Percentiles rank a stretch among this genome's conserved stretches.
phyloP scores from a whole-genome alignment of 2,797 vertebrate genomes.

The Hirundo rustica region DNA sequence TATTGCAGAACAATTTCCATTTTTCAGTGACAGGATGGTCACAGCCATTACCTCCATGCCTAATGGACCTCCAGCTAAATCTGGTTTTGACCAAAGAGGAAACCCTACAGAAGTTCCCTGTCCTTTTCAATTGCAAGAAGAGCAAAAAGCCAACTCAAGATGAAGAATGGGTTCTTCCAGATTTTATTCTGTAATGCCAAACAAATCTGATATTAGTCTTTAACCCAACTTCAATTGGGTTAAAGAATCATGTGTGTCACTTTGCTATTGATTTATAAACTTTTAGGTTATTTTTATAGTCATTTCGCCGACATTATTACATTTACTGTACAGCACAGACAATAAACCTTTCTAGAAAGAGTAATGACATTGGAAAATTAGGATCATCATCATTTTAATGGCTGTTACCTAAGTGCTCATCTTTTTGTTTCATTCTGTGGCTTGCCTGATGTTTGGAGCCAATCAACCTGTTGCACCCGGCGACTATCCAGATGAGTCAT shows the following conservation, averaged over 20 bases:
- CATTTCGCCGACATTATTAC: background rate
- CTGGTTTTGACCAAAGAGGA: background rate
- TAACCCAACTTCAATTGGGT: background rate
- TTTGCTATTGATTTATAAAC: slow-evolving; percentile 31
- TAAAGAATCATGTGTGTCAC: background rate
- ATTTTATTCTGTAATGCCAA: background rate
- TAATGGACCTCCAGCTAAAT: background rate
- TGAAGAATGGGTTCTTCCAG: background rate
- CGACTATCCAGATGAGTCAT: background rate
- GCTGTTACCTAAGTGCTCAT: background rate
- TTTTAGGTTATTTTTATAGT: background rate
- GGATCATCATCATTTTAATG: slow-evolving; percentile 9
- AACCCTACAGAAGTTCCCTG: background rate
- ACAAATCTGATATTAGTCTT: background rate
- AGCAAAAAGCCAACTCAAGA: background rate
- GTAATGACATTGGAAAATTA: slow-evolving; percentile 12
- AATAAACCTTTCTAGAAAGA: slow-evolving; percentile 35
- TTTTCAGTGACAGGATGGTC: background rate
- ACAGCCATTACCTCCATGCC: background rate
- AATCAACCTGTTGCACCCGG: background rate
- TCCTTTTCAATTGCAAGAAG: background rate
- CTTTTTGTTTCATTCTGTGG: background rate
- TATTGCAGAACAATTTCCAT: background rate
- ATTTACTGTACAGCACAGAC: slow-evolving; percentile 8
- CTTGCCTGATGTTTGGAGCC: background rate